phyloP scores from a whole-genome alignment of 2,888 invertebrate genomes.

The Spilarctia lutea region DNA sequence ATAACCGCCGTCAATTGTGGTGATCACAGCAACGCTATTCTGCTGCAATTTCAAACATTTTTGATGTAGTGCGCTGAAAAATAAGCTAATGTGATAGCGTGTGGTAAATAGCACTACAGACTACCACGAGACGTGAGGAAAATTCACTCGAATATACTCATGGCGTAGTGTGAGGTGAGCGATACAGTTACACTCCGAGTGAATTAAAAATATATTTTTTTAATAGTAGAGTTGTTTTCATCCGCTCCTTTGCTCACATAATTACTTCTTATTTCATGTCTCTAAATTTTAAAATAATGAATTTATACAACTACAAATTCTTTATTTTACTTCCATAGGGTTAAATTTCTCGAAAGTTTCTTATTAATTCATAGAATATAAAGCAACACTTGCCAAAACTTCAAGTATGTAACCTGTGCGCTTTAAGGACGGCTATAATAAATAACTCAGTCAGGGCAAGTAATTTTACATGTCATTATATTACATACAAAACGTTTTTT shows the following conservation, averaged over 20 bases:
- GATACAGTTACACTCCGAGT: no score
- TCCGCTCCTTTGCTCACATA: no score
- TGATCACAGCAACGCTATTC: constrained; percentile 13
- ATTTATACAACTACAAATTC: neutral
- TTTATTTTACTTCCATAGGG: no score
- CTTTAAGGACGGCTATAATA: no score
- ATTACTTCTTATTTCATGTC: no score
- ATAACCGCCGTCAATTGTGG: constrained; percentile 14
- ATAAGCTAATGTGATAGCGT: constrained; percentile 39
- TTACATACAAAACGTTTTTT: neutral
- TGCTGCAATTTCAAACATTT: constrained; percentile 19
- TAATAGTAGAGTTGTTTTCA: no score
- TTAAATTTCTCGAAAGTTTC: no score
- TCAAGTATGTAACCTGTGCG: no score
- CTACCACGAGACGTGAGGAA: constrained; percentile 25
- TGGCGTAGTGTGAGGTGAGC: neutral
- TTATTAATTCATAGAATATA: no score
- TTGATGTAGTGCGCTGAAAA: constrained; percentile 25
- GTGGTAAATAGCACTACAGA: constrained; percentile 30
- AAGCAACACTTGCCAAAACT: no score
- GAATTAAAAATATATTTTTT: no score
- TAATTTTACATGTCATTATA: neutral
- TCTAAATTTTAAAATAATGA: neutral
- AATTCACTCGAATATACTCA: constrained; percentile 18
- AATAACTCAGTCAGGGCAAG: neutral